A percentile compares a stretch with the other conserved stretches of the same genome.
Evolutionary conservation across 2,888 invertebrate species (phyloP).

Genomic region (Macrophya alboannulata): DNA sequence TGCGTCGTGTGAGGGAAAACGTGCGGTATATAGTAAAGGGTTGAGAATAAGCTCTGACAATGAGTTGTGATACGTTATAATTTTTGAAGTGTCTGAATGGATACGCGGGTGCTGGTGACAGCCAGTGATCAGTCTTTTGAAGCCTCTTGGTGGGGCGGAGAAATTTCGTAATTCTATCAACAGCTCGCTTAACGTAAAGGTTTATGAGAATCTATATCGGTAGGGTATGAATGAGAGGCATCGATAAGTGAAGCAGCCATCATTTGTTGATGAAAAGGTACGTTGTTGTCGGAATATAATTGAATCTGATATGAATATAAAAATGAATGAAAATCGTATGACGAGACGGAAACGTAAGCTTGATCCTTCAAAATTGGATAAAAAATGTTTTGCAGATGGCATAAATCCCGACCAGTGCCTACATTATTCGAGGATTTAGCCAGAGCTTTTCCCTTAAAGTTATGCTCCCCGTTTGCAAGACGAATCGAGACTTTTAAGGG

Average conservation of each 20-base stretch:
- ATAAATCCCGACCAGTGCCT: conserved; percentile 19
- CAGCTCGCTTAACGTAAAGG: neutral
- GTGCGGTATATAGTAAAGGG: neutral
- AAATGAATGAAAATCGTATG: neutral
- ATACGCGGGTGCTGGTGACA: neutral
- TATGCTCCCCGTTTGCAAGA: conserved; percentile 26
- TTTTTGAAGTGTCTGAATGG: neutral
- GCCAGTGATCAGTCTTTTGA: neutral
- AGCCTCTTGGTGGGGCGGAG: neutral
- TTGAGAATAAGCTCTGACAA: neutral
- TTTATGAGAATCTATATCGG: neutral
- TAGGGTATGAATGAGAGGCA: neutral
- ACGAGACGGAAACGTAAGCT: conserved; percentile 3
- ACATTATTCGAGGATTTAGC: conserved; percentile 30
- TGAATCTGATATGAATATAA: conserved; percentile 2
- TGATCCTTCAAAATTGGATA: neutral
- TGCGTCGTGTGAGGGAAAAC: neutral
- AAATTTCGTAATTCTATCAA: conserved; percentile 22
- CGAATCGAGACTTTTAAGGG: neutral
- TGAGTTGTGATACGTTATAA: neutral
- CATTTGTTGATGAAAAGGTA: neutral
- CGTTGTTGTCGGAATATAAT: neutral
- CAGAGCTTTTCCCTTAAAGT: neutral
- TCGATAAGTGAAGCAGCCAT: neutral
- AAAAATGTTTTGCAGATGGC: conserved; percentile 5